Evolutionary conservation across 2,888 invertebrate genomes (phyloP), one percentile per base, ranked within the genome.

Genomic region (Epistrophella euchroma): DNA sequence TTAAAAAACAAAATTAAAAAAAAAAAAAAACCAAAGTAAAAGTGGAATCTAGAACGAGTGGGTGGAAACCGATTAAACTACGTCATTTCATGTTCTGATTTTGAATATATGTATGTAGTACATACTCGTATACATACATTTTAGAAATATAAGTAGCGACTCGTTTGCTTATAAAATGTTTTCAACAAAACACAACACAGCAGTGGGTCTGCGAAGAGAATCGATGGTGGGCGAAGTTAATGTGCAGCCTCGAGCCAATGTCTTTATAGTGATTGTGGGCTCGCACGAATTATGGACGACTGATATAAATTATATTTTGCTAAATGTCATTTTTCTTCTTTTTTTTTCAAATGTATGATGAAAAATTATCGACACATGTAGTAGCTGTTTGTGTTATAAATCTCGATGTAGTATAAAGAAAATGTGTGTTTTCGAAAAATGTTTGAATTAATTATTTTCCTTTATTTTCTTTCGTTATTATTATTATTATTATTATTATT

Each of bases 301-400:
- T 66, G 60, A 77, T 68, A 58, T 52, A 72, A 58, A 50, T 60
- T 19, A 50, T 19, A 71, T 50, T 84, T 75, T 66, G 79, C 71
- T 55, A 28, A 37, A 45, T 79, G 84, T 75, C 79, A 71, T 68
- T 40, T 73, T 11, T 28, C 37, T 32, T 64, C 45, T 32, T 83
- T 25, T 32, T 64, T 37, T 32, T 83, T 25, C 22, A 66, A 50
- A 43, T 28, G 2, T 75, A 66, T 74, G 40, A 66, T 47, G 47
- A 62, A 22, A 66, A 50, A 55, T 52, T 28, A 50, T 64, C 37
- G 43, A 22, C 66, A 25, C 22, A 55, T 60, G 45, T 73, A 35
- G 28, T 73, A 35, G 22, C 37, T 28, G 52, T 50, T 50, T 71
- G 62, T 40, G 66, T 62, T 37, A 19, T 22, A 64, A 64, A 45